Evolutionary conservation across 2,888 invertebrate genomes (phyloP).

Genomic region (Lydus trimaculatus): DNA sequence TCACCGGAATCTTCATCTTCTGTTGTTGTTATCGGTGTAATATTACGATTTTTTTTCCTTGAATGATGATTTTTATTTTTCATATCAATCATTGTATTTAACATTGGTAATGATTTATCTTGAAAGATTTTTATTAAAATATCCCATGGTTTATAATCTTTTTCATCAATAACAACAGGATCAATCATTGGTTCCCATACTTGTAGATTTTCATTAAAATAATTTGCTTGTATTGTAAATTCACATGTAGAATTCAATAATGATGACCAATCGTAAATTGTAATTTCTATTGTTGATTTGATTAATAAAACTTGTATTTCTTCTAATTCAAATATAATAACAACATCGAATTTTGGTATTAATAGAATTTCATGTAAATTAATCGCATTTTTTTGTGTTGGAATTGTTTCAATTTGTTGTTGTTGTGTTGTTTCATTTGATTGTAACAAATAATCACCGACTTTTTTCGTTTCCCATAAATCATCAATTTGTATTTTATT

Average conservation of each 20-base stretch:
- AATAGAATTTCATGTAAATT: constrained; percentile 48
- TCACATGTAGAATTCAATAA: constrained; percentile 57
- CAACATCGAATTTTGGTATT: constrained; percentile 64
- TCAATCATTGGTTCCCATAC: constrained; percentile 88
- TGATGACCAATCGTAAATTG: constrained; percentile 73
- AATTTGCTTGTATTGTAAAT: constrained; percentile 61
- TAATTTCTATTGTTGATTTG: constrained; percentile 66
- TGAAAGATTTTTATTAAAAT: constrained; percentile 70
- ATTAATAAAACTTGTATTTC: constrained; percentile 65
- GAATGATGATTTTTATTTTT: constrained; percentile 40
- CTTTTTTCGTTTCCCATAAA: constrained; percentile 76
- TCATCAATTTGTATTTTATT: constrained; percentile 66
- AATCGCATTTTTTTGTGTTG: neutral
- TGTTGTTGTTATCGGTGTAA: constrained; percentile 44
- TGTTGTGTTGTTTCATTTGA: constrained; percentile 20
- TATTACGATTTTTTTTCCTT: constrained; percentile 30
- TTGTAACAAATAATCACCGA: constrained; percentile 55
- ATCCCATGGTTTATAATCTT: constrained; percentile 76
- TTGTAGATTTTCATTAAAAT: constrained; percentile 57
- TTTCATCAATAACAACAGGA: constrained; percentile 72
- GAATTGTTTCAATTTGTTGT: constrained; percentile 15
- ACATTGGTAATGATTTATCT: constrained; percentile 58
- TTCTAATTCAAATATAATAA: constrained; percentile 72
- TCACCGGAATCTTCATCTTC: constrained; percentile 58
- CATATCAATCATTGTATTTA: constrained; percentile 42